Evolutionary conservation across 2,888 invertebrate species (phyloP), one percentile per base, ranked within the genome.

Genomic region (Incurvaria masculella): DNA sequence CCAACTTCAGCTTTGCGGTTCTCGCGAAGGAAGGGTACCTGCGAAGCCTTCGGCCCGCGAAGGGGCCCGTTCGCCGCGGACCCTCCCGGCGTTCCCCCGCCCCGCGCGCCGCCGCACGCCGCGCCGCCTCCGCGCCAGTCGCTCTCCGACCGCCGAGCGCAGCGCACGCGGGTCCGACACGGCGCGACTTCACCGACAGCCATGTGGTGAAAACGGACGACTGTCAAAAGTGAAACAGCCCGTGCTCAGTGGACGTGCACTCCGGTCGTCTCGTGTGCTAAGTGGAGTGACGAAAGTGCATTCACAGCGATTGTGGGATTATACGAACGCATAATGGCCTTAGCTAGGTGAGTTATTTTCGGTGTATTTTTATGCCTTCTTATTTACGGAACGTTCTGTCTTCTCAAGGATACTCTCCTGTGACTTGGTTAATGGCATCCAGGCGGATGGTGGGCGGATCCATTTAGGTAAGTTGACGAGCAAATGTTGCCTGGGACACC

Each of bases 341-440:
- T 78, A 78, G 78, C 78, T 71, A 78, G 78, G 78, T 78, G 69
- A 76, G 78, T 69, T 78, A 76, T 78, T 76, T 75, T 70, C 64
- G 41, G 41, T 11, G 5, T 4, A 39, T 39, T 39, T 39, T 16
- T 17, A 6, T 41, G 6, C 8, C 10, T 14, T 11, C 33, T 33
- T 33, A 23, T 23, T 33, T 33, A 11, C 11, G 14, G 14, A 8
- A 3, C 3, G 14, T 14, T 33, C 33, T 33, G 6, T 33, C 33
- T 4, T 33, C 14, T 33, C 33, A 33, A 33, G 33, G 33, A 23
- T 23, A 10, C 10, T n/a, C n/a, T 33, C 14, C 33, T 11, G 33
- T 11, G n/a, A n/a, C n/a, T n/a, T n/a, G n/a, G n/a, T n/a, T n/a
- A n/a, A n/a, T n/a, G n/a, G n/a, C n/a, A n/a, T n/a, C n/a, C n/a